These are phyloP conservation scores for Tapera naevia DNA, from an alignment of 2,797 vertebrate genomes.

Conservation along the genomic window DNA sequence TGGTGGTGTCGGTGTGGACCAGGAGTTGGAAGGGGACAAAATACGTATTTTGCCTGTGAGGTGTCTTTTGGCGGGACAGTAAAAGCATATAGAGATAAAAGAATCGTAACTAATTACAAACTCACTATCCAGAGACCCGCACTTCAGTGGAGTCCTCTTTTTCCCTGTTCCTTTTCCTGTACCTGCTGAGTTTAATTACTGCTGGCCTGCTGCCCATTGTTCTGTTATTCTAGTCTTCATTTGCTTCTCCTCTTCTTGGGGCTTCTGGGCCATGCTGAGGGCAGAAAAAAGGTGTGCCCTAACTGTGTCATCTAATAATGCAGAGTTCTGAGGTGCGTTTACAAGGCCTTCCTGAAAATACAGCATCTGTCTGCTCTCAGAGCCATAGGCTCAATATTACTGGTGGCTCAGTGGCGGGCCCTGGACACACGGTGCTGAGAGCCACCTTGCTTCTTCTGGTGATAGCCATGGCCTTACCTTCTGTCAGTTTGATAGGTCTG, in stretches of 20 bases:
- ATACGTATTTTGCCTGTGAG: background rate
- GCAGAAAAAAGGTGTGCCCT: rapidly evolving
- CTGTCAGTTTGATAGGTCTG: background rate
- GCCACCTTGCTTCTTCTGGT: background rate
- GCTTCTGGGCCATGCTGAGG: background rate
- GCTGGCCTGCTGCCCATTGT: background rate
- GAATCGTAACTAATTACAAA: background rate
- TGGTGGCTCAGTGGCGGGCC: background rate
- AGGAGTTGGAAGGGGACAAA: background rate
- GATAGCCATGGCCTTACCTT: background rate
- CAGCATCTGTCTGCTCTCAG: background rate
- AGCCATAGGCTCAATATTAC: background rate
- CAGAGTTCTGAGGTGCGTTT: background rate
- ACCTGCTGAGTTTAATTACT: background rate
- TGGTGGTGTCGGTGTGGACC: background rate
- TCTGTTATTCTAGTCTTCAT: background rate
- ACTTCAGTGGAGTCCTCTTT: background rate
- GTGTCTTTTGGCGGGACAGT: background rate
- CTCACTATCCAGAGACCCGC: background rate
- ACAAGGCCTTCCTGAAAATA: background rate
- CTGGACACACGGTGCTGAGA: background rate
- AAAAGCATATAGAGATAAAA: background rate
- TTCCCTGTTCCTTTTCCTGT: background rate
- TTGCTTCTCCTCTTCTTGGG: background rate
- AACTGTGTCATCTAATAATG: background rate